Evolutionary conservation across 1,140 invertebrate species (phyloP).

Genomic region (Episyrphus balteatus): DNA sequence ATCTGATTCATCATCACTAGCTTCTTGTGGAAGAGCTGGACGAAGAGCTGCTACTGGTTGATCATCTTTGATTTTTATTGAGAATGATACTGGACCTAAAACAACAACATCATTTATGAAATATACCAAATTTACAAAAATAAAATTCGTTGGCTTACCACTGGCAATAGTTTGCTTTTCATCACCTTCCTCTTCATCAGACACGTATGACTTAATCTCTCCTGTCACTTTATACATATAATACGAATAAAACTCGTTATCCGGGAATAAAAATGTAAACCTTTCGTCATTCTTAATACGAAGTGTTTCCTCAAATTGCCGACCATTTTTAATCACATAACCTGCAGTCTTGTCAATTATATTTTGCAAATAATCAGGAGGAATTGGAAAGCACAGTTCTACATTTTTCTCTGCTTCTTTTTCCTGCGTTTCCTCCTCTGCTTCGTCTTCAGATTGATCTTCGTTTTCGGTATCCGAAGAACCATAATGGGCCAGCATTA

Average conservation of each 20-base stretch:
- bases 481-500: slow-evolving; percentile 47
- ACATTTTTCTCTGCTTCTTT: slow-evolving; percentile 25
- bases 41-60: slow-evolving; percentile 46
- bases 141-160: not conserved
- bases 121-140: not conserved
- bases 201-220: slow-evolving; percentile 4
- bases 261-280: slow-evolving; percentile 67
- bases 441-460: slow-evolving; percentile 29
- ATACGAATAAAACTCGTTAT: slow-evolving; percentile 63
- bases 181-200: slow-evolving; percentile 21
- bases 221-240: slow-evolving; percentile 51
- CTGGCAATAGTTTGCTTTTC: slow-evolving; percentile 24
- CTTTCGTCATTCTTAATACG: slow-evolving; percentile 74
- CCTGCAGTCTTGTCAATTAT: slow-evolving; percentile 93
- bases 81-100: slow-evolving; percentile 62
- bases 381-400: slow-evolving; percentile 43
- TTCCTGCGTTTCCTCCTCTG: slow-evolving; percentile 34
- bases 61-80: slow-evolving; percentile 69
- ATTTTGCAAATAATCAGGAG: slow-evolving; percentile 67
- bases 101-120: not conserved
- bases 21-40: slow-evolving; percentile 60
- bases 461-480: slow-evolving; percentile 43
- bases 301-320: slow-evolving; percentile 82
- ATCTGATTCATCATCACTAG: slow-evolving; percentile 45
- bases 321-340: slow-evolving; percentile 89